These are phyloP conservation scores for Nycticryphes semicollaris DNA, from an alignment of 2,113 vertebrate genomes.

Conservation along the genomic window DNA sequence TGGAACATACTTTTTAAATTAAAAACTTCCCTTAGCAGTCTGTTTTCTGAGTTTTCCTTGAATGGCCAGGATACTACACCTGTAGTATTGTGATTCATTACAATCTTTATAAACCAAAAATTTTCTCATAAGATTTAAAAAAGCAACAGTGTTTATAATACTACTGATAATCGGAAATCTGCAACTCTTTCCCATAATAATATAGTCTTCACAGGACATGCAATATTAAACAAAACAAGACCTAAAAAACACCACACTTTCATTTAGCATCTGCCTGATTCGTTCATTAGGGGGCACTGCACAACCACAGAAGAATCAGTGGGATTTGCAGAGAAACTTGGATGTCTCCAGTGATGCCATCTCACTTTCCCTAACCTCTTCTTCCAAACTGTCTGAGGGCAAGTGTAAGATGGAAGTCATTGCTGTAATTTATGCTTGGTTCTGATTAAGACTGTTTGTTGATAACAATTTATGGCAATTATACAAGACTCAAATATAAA, in stretches of 20 bases:
- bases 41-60: not conserved
- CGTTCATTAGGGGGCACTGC: conserved; percentile 32
- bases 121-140: not conserved
- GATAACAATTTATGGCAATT: not conserved
- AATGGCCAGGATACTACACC: not conserved
- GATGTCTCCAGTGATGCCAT: not conserved
- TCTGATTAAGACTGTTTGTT: not conserved
- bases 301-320: not conserved
- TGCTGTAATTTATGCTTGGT: not conserved
- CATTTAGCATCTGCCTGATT: not conserved
- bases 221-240: not conserved
- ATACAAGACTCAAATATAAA: not conserved
- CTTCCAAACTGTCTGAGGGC: not conserved
- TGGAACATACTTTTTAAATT: not conserved
- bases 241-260: not conserved
- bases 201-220: not conserved
- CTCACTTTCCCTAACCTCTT: not conserved
- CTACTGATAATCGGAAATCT: not conserved
- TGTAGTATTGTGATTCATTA: not conserved
- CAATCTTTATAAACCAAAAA: not conserved
- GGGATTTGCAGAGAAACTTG: not conserved
- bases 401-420: not conserved
- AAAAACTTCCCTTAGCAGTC: not conserved
- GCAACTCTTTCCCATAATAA: not conserved
- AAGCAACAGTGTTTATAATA: rapidly evolving